Base-by-base conservation (phyloP, 2,888 invertebrate genomes). In the Creontiades dilutus region DNA sequence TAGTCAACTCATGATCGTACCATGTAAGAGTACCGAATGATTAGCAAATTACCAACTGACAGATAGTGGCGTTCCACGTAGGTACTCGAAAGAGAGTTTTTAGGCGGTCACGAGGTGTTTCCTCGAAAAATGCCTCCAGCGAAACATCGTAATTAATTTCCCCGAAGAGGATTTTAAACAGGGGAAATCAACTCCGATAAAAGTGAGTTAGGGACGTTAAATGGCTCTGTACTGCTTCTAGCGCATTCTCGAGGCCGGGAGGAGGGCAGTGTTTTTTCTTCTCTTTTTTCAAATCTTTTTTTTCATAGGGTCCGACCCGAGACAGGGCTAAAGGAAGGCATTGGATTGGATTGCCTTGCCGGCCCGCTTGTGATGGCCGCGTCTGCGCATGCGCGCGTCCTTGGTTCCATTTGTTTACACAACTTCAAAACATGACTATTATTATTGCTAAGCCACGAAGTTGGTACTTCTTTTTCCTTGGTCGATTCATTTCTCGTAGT, bases 371-470 rank as follows among this genome's bases (percentile, higher is more conserved):
- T 23, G 68, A 68, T 68, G 68, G 68, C 68, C 68, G 68, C 27
- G 46, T 47, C 78, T 47, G 78, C 78, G 78, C 78, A 78, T 78
- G 78, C 78, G 78, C 78, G 78, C 78, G 78, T 78, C 78, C 78
- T 78, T 78, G 78, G 78, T 78, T 78, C 78, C 47, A 47, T 78
- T 37, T 78, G 78, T 78, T 78, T 78, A 78, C 78, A 78, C 78
- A 78, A 78, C 78, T 78, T 46, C 78, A 78, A 78, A 78, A 78
- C 78, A 78, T 78, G 78, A 78, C 78, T 78, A 78, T 78, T 78
- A 78, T 78, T 78, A 78, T 78, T 78, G 78, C 78, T 46, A 37
- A 47, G 78, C 37, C 78, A 78, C 78, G 78, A 78, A 46, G 78
- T 16, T n/a, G 3, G 68, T 68, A 68, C 78, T 46, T 78, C n/a